Evolutionary conservation across 2,888 invertebrate species (phyloP), one percentile per base, ranked within the genome.

Genomic region (Eilema sororculum): DNA sequence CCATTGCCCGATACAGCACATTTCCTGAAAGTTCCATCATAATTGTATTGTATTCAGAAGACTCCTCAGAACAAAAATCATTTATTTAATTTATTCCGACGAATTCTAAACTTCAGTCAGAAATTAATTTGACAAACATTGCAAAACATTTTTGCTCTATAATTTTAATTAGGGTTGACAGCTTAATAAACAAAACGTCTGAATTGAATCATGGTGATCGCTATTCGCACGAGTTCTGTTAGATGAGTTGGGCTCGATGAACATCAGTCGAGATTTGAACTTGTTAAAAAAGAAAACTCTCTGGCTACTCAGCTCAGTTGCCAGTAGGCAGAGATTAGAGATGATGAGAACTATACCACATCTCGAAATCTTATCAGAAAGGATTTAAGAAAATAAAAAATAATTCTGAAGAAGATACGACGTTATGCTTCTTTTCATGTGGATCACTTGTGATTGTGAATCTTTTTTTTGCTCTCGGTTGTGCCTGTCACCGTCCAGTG

Each of bases 81-180:
- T 52, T 52, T n/a, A n/a, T 52, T 52, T 52, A n/a, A 52, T n/a
- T 52, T 52, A n/a, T 52, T 52, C 8, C n/a, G 52, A 52, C 16
- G n/a, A 52, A 52, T 52, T 52, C 52, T 52, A n/a, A 52, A n/a
- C 52, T 52, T 52, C 52, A 16, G 41, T 41, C 41, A 41, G 41
- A 20, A 46, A 46, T 46, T 46, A 46, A 46, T 52, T 52, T 52
- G n/a, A 52, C 52, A 52, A 52, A 52, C 46, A 52, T 52, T 52
- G 52, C 52, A n/a, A 52, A 52, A 52, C 52, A n/a, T 52, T 52
- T n/a, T 52, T n/a, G n/a, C 52, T 52, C 52, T n/a, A n/a, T 16
- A 52, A 52, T 52, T 52, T n/a, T 2, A 52, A 52, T 52, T 52
- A 20, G n/a, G 52, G 52, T n/a, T 52, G 52, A 52, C 52, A 52